Conservation (phyloP, 2,113 vertebrate genomes). For the Thunnus thynnus region DNA sequence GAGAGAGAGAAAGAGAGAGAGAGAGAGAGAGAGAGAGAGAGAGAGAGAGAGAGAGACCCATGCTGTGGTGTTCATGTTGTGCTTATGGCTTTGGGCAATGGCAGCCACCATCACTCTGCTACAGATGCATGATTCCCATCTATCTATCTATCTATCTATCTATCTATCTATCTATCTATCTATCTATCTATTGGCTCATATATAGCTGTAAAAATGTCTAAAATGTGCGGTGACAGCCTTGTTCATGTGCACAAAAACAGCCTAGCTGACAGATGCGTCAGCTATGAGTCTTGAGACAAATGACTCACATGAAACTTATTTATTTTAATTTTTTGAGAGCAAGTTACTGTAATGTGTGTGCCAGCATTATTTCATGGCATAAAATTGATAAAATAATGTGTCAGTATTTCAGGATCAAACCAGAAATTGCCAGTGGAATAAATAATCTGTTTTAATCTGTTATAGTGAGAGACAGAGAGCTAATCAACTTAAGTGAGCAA, state of each 20-base stretch:
- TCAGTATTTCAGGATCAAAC: neutral
- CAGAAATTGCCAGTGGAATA: neutral
- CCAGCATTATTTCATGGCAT: constrained; percentile 42
- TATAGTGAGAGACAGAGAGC: too few species aligned
- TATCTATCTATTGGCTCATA: neutral
- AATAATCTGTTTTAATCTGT: neutral
- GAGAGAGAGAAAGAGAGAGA: too few species aligned
- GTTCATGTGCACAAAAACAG: constrained; percentile 32
- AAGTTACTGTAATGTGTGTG: neutral
- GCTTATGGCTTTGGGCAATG: constrained; percentile 20
- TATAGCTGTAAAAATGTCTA: neutral
- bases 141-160: constrained; percentile 19
- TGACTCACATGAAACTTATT: constrained; percentile 60
- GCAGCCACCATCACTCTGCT: constrained; percentile 9
- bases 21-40: too few species aligned
- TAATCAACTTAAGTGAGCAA: too few species aligned
- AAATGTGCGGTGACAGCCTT: constrained; percentile 5
- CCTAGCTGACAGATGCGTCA: constrained; percentile 42
- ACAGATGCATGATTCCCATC: constrained; percentile 14
- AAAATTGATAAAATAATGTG: neutral
- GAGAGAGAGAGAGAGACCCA: neutral
- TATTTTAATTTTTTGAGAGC: constrained; percentile 30
- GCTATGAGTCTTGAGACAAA: constrained; percentile 39
- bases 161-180: neutral
- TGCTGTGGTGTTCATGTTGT: constrained; percentile 13